phyloP scores from a whole-genome alignment of 2,113 vertebrate genomes.

The Barnardius zonarius region DNA sequence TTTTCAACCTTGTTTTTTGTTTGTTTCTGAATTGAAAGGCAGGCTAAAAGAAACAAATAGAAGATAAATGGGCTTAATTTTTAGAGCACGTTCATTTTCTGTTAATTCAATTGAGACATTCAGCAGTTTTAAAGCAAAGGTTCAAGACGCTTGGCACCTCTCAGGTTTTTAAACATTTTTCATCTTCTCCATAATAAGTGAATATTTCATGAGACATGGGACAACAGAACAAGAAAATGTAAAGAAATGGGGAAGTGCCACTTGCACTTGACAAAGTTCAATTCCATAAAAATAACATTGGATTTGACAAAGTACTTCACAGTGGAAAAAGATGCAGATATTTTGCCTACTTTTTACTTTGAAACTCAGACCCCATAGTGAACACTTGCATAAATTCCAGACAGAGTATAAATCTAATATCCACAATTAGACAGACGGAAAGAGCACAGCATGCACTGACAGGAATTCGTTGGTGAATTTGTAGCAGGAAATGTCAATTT shows the following conservation, averaged over 20 bases:
- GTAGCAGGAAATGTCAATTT: not conserved
- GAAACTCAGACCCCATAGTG: not conserved
- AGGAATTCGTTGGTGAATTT: not conserved
- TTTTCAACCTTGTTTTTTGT: not conserved
- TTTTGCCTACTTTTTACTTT: not conserved
- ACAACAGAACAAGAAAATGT: not conserved
- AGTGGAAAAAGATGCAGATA: not conserved
- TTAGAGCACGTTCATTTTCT: not conserved
- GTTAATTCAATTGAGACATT: not conserved
- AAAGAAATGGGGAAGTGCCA: not conserved
- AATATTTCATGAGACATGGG: not conserved
- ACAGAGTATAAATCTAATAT: not conserved
- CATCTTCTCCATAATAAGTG: not conserved
- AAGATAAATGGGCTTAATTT: not conserved
- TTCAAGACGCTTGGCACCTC: not conserved
- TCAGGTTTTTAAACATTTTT: not conserved
- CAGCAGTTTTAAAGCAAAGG: not conserved
- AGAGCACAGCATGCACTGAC: not conserved
- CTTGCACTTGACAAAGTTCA: not conserved
- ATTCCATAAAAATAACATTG: not conserved
- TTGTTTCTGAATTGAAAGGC: not conserved
- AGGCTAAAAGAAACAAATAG: not conserved
- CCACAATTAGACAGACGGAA: not conserved
- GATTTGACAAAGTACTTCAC: not conserved
- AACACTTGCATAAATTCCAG: not conserved